A percentile compares a stretch with the other conserved stretches of the same genome.
Evolutionary conservation across 2,113 vertebrate genomes (phyloP).

Genomic region (Psittacus erithacus): DNA sequence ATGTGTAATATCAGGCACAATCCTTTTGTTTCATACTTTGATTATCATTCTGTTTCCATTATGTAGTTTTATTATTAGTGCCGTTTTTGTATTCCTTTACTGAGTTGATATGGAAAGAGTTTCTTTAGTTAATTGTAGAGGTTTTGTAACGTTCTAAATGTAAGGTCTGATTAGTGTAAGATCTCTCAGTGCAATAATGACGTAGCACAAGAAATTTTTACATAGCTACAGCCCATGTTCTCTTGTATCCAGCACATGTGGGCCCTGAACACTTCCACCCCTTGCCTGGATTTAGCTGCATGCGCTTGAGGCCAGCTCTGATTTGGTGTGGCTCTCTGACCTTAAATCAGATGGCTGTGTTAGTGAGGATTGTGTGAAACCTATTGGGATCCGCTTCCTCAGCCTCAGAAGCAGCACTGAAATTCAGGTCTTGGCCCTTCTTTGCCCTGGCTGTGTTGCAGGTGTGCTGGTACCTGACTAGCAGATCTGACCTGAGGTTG

Average conservation of each 20-base stretch:
- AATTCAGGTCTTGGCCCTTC: neutral
- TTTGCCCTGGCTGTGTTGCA: fast-evolving
- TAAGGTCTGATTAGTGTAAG: neutral
- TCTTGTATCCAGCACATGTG: fast-evolving
- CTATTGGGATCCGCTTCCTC: fast-evolving
- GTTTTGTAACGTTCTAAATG: neutral
- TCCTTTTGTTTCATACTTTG: neutral
- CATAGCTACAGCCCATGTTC: neutral
- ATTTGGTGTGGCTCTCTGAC: neutral
- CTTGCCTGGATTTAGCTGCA: neutral
- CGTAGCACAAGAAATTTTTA: neutral
- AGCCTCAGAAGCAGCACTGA: neutral
- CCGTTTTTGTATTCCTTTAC: neutral
- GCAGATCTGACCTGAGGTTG: neutral
- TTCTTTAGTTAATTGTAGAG: neutral
- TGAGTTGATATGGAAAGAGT: neutral
- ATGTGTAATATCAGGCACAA: neutral
- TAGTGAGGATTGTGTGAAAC: neutral
- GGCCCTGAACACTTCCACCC: no score
- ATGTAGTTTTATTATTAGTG: neutral
- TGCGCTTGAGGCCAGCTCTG: neutral
- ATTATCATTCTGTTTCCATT: neutral
- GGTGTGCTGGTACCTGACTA: neutral
- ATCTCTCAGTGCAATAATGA: neutral
- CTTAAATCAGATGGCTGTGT: neutral